Evolutionary conservation across 2,113 vertebrate species (phyloP), one percentile per base, ranked within the genome.

Genomic region (Rhagologus leucostigma): DNA sequence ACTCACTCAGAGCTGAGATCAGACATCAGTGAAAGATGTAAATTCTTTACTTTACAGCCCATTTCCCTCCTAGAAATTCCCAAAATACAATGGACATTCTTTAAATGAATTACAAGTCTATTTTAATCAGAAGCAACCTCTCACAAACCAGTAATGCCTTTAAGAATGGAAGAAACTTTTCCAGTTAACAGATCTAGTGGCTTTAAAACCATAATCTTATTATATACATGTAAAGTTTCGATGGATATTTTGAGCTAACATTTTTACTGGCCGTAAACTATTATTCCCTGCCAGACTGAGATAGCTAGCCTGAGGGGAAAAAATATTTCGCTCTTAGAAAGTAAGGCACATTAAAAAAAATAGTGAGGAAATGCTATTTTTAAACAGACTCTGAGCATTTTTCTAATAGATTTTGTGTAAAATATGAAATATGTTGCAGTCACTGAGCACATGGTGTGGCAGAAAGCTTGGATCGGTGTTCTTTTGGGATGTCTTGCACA

Each of bases 401-500:
- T 81, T 90, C 55, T 93, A 64, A 78, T 89, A 68, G 13, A 17
- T 59, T 94, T 92, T 79, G n/a, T 78, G 69, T 82, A 84, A 94
- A 95, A 90, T 74, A 83, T 53, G 46, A 95, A 96, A 92, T 83
- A 80, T 57, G 41, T 68, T 93, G 85, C 29, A 83, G 83, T 35
- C 47, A 21, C 32, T 47, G 68, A 93, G 41, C 64, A 96, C 88
- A 87, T 81, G 60, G 69, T 75, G 52, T 37, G 26, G 84, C 73
- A 93, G 73, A 89, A 93, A 89, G 56, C 57, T 89, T 86, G 64
- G 59, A 60, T 0, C 37, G 6, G 64, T 84, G 73, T 74, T 93
- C 64, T 85, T 96, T 87, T 84, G 64, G 49, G 80, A 93, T 62
- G 57, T 92, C 83, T 95, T 92, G 86, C 95, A 95, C 90, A 93